phyloP scores from a whole-genome alignment of 2,888 invertebrate species.

The Teleogryllus oceanicus region DNA sequence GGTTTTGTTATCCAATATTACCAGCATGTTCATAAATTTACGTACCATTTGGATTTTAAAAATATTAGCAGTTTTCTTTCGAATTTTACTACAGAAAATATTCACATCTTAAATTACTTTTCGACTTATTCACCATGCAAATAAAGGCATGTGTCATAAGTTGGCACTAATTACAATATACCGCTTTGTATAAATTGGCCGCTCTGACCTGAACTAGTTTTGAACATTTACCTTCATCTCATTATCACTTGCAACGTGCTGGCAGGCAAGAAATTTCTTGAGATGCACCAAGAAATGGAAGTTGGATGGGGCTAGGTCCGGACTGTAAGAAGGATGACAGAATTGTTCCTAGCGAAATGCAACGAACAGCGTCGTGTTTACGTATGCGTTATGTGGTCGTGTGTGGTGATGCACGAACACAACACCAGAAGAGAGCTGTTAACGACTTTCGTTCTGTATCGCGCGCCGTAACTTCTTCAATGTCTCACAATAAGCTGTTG shows the following conservation, averaged over 20 bases:
- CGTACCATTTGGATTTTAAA: not conserved
- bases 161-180: not conserved
- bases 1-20: too few relatives aligned
- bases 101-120: not conserved
- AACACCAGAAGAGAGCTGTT: not conserved
- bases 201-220: not conserved
- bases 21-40: not conserved
- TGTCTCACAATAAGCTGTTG: not conserved
- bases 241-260: not conserved
- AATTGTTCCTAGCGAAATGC: not conserved
- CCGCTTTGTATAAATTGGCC: not conserved
- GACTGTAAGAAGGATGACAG: not conserved
- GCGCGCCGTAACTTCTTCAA: constrained; percentile 5
- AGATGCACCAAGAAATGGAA: not conserved
- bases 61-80: not conserved
- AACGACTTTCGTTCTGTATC: not conserved
- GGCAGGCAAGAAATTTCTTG: constrained; percentile 19
- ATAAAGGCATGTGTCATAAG: not conserved
- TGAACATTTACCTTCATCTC: not conserved
- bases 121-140: not conserved
- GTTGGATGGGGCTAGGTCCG: not conserved
- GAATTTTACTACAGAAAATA: not conserved
- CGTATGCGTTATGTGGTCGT: not conserved
- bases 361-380: not conserved
- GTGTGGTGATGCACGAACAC: not conserved